Base-by-base conservation (phyloP, 2,888 invertebrate genomes). In the Pedicia rivosa region DNA sequence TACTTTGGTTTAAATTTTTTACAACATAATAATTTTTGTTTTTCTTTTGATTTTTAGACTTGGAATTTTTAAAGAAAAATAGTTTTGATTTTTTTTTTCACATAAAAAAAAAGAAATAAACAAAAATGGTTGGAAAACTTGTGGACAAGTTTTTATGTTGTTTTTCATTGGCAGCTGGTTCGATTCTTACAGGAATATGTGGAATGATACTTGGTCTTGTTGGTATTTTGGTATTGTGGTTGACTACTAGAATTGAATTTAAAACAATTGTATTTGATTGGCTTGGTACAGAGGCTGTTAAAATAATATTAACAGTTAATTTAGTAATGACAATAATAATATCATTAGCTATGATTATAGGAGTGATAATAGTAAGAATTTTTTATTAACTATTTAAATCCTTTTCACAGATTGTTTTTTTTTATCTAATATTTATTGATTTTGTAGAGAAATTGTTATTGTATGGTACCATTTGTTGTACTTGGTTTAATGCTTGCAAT, bases 381-480 rank as follows among this genome's bases (percentile, higher is more conserved):
- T 22, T 29, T 34, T 40, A 34, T 34, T 16, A 36, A 30, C 3
- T 8, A 28, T 9, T 20, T n/a, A 17, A n/a, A 10, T 14, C 19
- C 6, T 15, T 32, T 27, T 27, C 2, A 16, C n/a, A 14, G 17
- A 26, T 25, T 13, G 12, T 22, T 36, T 24, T 30, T 9, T 29
- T 13, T 13, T 5, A 9, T 17, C n/a, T 20, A 3, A 5, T 14
- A 22, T 32, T 12, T 38, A 42, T 42, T 25, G 20, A 36, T 19
- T 39, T 59, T 66, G n/a, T 62, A 84, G 84, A 70, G 78, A 50
- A 79, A 82, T 50, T 78, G 80, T 50, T 79, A 76, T 63, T 57
- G 82, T 50, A 83, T 86, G 82, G 66, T 84, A 37, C 84, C 84
- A 5, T 86, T 82, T 80, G 80, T 87, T 25, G 72, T 81, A 33